Conservation (phyloP, 2,888 invertebrate genomes). For the Leptinotarsa tumamoca region DNA sequence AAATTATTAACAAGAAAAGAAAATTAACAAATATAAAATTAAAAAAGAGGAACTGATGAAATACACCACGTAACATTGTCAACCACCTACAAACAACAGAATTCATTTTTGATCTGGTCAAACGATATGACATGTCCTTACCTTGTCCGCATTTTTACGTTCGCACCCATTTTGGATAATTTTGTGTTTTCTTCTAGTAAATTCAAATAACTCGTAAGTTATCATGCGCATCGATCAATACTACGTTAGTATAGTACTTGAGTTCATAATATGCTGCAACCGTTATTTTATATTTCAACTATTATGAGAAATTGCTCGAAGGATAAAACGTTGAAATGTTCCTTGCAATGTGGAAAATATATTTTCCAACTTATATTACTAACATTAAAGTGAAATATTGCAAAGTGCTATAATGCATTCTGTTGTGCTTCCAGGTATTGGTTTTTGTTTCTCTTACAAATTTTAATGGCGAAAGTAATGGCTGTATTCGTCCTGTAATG, state of each 20-base stretch:
- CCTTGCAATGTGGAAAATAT: slow-evolving; percentile 7
- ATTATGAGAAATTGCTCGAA: slow-evolving; percentile 19
- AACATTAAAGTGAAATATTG: slow-evolving; percentile 36
- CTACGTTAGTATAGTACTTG: too few species aligned
- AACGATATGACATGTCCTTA: too few species aligned
- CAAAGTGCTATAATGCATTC: slow-evolving; percentile 27
- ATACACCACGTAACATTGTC: too few species aligned
- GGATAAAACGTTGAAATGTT: slow-evolving; percentile 9
- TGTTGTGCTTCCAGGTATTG: slow-evolving; percentile 27
- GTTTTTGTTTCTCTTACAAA: slow-evolving; percentile 19
- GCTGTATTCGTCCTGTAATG: slow-evolving; percentile 4
- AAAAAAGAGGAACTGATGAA: too few species aligned
- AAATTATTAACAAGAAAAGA: too few species aligned
- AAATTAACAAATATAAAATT: too few species aligned
- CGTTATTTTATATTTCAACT: slow-evolving; percentile 21
- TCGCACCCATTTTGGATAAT: too few species aligned
- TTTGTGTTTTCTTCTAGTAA: not conserved
- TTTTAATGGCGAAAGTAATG: slow-evolving; percentile 20
- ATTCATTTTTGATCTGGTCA: too few species aligned
- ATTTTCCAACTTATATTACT: slow-evolving; percentile 30
- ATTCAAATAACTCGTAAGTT: not conserved
- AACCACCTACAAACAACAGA: too few species aligned
- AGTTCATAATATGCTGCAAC: slow-evolving; percentile 3
- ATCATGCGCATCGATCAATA: not conserved
- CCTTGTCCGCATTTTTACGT: too few species aligned